These are phyloP conservation scores for Rotaria macrura DNA, from an alignment of 2,888 invertebrate genomes.

Conservation along the genomic window DNA sequence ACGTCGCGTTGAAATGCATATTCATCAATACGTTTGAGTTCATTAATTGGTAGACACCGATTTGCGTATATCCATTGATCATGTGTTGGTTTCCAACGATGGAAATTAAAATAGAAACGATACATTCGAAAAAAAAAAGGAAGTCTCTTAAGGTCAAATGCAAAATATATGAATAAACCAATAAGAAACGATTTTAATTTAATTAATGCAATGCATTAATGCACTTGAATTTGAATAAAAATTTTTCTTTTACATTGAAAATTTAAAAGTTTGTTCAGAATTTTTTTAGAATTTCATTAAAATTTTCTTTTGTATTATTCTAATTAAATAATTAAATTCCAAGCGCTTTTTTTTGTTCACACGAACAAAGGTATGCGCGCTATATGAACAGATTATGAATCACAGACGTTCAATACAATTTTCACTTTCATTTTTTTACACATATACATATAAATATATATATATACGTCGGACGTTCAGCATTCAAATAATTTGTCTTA, in stretches of 20 bases:
- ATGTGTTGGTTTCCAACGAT: conserved; percentile 23
- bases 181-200: not conserved
- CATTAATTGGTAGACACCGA: conserved; percentile 8
- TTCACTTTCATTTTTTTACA: not conserved
- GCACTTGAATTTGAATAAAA: not conserved
- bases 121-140: not conserved
- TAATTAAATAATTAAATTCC: not conserved
- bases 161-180: not conserved
- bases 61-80: conserved; percentile 23
- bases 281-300: no score
- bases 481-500: not conserved
- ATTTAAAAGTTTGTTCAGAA: not conserved
- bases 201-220: not conserved
- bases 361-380: no score
- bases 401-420: not conserved
- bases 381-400: not conserved
- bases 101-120: conserved; percentile 13
- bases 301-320: not conserved
- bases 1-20: conserved; percentile 25
- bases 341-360: not conserved
- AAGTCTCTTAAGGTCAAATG: not conserved
- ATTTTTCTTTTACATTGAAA: not conserved
- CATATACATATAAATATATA: no score
- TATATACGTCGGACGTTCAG: not conserved
- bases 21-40: conserved; percentile 17